These are phyloP conservation scores for Australoheros scitulus DNA, from an alignment of 2,113 vertebrate genomes.

Conservation along the genomic window DNA sequence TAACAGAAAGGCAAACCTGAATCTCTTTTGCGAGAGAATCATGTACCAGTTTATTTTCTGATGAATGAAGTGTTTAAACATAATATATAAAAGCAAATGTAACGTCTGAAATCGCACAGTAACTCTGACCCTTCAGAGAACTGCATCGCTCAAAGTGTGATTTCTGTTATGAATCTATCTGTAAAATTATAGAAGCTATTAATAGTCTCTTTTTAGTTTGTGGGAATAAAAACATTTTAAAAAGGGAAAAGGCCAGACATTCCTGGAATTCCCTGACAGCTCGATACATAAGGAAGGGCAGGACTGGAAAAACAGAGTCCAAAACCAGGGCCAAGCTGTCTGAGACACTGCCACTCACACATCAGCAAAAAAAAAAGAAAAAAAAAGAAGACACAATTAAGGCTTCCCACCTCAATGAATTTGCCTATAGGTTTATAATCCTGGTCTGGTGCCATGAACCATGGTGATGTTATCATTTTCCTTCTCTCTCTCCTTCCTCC, in stretches of 20 bases:
- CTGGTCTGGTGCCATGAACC: neutral
- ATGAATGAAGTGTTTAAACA: slow-evolving; percentile 31
- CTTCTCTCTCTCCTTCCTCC: slow-evolving; percentile 14
- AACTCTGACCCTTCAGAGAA: slow-evolving; percentile 35
- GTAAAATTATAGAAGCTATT: slow-evolving; percentile 60
- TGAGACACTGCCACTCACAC: slow-evolving; percentile 86
- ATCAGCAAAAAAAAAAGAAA: slow-evolving; percentile 76
- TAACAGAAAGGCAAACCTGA: slow-evolving; percentile 37
- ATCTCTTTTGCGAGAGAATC: neutral
- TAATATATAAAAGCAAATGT: slow-evolving; percentile 6
- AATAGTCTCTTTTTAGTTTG: slow-evolving; percentile 60
- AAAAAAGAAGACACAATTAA: slow-evolving; percentile 60
- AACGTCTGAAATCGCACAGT: slow-evolving; percentile 29
- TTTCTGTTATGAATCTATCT: slow-evolving; percentile 36
- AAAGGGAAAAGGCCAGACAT: slow-evolving; percentile 87
- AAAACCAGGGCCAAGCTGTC: slow-evolving; percentile 87
- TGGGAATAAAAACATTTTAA: slow-evolving; percentile 81
- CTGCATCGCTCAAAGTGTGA: slow-evolving; percentile 13
- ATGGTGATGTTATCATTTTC: slow-evolving; percentile 8
- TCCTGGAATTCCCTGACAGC: slow-evolving; percentile 90
- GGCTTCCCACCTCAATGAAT: slow-evolving; percentile 69
- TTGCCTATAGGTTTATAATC: slow-evolving; percentile 4
- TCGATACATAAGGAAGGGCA: slow-evolving; percentile 86
- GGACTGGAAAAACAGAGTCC: slow-evolving; percentile 89
- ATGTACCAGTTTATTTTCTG: neutral